These are phyloP conservation scores for Tipula unca DNA, from an alignment of 2,888 invertebrate species.

Conservation along the genomic window DNA sequence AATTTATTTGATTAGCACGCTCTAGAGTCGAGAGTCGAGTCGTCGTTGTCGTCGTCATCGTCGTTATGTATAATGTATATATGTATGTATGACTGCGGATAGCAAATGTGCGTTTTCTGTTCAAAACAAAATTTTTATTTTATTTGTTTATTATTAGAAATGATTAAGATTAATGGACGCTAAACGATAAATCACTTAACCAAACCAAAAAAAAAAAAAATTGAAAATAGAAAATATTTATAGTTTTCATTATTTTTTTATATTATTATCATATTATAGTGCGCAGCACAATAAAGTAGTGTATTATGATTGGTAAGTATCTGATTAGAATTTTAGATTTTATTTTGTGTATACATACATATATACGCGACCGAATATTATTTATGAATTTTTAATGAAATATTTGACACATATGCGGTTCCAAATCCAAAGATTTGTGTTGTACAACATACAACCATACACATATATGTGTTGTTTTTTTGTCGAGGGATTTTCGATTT, in stretches of 20 bases:
- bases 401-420: conserved; percentile 14
- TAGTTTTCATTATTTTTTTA: background rate
- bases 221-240: background rate
- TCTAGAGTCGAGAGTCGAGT: background rate
- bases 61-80: background rate
- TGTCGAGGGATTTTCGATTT: background rate
- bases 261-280: background rate
- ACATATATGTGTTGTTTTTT: too few species aligned
- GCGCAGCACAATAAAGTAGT: background rate
- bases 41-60: background rate
- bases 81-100: background rate
- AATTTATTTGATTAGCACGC: background rate
- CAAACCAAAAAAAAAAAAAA: background rate
- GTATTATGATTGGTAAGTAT: background rate
- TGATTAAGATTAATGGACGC: background rate
- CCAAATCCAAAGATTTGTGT: background rate
- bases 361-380: background rate
- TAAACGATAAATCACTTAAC: conserved; percentile 8
- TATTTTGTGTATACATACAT: background rate
- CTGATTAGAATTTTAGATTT: background rate
- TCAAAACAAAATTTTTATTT: background rate
- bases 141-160: background rate
- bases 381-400: conserved; percentile 8
- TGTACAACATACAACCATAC: too few species aligned
- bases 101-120: background rate